phyloP scores from a whole-genome alignment of 2,888 invertebrate genomes.

The Orthosia gracilis region DNA sequence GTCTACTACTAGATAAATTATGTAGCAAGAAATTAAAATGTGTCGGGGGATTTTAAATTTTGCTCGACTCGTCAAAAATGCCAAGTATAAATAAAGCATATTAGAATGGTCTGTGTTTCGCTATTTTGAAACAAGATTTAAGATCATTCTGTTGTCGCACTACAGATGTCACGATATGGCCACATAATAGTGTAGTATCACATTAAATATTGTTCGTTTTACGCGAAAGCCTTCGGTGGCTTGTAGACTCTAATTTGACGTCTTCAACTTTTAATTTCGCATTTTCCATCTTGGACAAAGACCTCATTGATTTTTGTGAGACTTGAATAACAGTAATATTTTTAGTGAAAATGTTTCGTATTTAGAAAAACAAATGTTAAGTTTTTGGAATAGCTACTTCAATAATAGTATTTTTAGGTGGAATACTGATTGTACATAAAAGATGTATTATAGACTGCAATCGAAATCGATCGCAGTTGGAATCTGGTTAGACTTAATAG shows the following conservation, averaged over 20 bases:
- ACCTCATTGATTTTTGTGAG: not conserved
- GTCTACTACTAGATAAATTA: no score
- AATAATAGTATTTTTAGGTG: not conserved
- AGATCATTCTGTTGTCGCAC: not conserved
- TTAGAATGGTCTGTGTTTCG: not conserved
- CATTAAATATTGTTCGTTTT: conserved; percentile 9
- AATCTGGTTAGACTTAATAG: no score
- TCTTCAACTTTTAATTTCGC: not conserved
- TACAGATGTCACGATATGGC: not conserved
- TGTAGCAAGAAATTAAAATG: no score
- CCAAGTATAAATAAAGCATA: not conserved
- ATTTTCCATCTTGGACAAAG: not conserved
- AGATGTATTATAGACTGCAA: not conserved
- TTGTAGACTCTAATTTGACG: not conserved
- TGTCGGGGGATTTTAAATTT: no score
- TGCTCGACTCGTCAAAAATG: not conserved
- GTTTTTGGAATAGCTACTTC: no score
- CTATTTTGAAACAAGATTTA: not conserved
- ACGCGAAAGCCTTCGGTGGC: not conserved
- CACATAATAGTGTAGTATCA: not conserved
- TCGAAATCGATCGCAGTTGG: not conserved
- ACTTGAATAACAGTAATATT: not conserved
- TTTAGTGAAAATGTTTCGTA: not conserved
- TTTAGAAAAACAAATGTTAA: no score
- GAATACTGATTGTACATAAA: not conserved